phyloP scores from a whole-genome alignment of 1,140 invertebrate genomes.

The Zaprionus tsacasi region DNA sequence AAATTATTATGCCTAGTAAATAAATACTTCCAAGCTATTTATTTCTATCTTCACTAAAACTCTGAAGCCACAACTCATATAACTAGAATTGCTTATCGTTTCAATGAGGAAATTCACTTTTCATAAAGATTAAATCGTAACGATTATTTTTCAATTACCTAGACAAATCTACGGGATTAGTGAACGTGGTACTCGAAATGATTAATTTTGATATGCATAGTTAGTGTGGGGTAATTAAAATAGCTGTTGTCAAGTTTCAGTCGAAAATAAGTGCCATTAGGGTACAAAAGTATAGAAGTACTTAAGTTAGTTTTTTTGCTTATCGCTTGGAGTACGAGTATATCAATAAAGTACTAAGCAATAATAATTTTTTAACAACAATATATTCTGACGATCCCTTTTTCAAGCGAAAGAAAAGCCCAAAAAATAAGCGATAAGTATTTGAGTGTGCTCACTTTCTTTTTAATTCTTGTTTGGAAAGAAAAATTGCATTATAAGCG shows the following conservation, averaged over 20 bases:
- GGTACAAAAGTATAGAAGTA: background rate
- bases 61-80: background rate
- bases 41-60: background rate
- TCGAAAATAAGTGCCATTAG: constrained; percentile 1
- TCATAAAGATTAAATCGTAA: background rate
- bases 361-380: background rate
- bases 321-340: background rate
- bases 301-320: background rate
- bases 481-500: too few species aligned
- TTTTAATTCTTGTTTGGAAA: background rate
- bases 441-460: background rate
- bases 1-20: too few species aligned
- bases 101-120: constrained; percentile 7
- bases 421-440: background rate
- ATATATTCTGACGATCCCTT: background rate
- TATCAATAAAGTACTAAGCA: background rate
- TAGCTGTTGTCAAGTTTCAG: background rate
- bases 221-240: constrained; percentile 1
- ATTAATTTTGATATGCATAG: constrained; percentile 2
- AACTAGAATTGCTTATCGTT: background rate
- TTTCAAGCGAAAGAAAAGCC: background rate
- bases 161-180: constrained; percentile 4
- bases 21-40: background rate
- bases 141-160: constrained; percentile 8
- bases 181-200: background rate